phyloP scores from a whole-genome alignment of 1,140 invertebrate genomes.

The Aporrectodea caliginosa region DNA sequence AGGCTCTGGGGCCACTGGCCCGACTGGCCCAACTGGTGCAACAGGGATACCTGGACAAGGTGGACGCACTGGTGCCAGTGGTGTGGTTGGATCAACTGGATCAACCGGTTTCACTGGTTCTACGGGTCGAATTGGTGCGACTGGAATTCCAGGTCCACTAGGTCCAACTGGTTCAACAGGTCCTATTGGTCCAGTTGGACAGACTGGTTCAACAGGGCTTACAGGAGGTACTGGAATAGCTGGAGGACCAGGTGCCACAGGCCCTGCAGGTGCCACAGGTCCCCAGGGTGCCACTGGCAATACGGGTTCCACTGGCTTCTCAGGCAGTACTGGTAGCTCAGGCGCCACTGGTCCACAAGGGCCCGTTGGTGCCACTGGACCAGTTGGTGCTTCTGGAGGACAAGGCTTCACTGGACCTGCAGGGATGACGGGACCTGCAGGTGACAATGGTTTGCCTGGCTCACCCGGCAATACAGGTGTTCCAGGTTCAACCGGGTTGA shows the following conservation, averaged over 20 bases:
- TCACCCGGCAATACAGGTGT: not conserved
- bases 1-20: not conserved
- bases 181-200: not conserved
- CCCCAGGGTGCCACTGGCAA: not conserved
- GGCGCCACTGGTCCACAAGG: conserved; percentile 5
- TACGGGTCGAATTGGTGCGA: not conserved
- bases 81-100: not conserved
- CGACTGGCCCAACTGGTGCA: conserved; percentile 5
- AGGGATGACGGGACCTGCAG: not conserved
- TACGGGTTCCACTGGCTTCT: not conserved
- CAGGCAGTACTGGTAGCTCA: not conserved
- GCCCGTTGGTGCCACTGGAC: not conserved
- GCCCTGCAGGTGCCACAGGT: not conserved
- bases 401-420: conserved; percentile 5
- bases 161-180: not conserved
- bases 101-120: not conserved
- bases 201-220: conserved; percentile 18
- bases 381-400: not conserved
- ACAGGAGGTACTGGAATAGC: not conserved
- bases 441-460: not conserved
- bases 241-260: conserved; percentile 12
- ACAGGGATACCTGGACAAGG: not conserved
- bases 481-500: not conserved
- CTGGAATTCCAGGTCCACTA: not conserved
- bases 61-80: not conserved